These are phyloP conservation scores for Cremastinae sp. DNA, from an alignment of 2,888 invertebrate genomes.

Conservation along the genomic window DNA sequence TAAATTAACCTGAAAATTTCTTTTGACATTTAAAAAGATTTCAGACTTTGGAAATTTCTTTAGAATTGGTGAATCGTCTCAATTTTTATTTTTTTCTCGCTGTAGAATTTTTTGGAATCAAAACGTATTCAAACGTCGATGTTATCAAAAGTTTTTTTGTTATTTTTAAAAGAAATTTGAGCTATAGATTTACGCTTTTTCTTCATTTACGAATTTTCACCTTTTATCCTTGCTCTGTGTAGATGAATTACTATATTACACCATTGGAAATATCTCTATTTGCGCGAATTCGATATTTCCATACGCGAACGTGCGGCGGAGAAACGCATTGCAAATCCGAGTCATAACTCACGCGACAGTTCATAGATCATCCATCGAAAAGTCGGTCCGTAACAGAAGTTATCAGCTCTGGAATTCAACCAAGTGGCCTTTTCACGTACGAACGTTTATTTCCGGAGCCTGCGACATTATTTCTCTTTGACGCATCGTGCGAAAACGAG, in stretches of 20 bases:
- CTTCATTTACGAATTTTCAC: no score
- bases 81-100: no score
- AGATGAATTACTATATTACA: conserved; percentile 41
- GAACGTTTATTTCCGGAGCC: background rate
- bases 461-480: no score
- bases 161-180: no score
- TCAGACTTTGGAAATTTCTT: no score
- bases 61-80: no score
- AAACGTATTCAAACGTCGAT: no score
- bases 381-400: conserved; percentile 8
- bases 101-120: no score
- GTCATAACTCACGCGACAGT: conserved; percentile 7
- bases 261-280: conserved; percentile 14
- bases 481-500: no score
- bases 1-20: no score
- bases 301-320: background rate
- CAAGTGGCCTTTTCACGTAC: background rate
- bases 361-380: conserved; percentile 1
- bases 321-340: conserved; percentile 20
- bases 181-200: background rate
- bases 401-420: background rate
- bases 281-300: conserved; percentile 3
- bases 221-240: background rate
- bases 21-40: no score
- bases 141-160: no score